These are phyloP conservation scores for Pseudorectes ferrugineus DNA, from an alignment of 2,113 vertebrate genomes.

Conservation along the genomic window DNA sequence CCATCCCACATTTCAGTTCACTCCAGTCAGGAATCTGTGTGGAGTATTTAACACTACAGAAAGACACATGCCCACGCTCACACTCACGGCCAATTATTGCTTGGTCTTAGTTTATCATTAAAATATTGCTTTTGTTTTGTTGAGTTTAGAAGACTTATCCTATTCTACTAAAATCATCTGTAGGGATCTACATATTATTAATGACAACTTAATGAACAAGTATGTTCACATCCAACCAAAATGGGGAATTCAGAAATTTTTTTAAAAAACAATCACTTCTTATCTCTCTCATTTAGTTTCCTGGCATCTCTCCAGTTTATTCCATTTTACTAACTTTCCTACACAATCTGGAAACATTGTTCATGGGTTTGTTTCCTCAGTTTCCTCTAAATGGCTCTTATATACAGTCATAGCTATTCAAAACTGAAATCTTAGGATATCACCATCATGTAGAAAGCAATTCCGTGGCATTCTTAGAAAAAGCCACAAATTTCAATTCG, in stretches of 20 bases:
- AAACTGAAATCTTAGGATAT: not conserved
- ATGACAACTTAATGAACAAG: not conserved
- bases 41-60: not conserved
- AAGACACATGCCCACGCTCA: fast-evolving
- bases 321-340: not conserved
- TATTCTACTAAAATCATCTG: not conserved
- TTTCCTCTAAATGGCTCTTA: not conserved
- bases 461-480: not conserved
- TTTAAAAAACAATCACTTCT: not conserved
- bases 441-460: not conserved
- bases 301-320: not conserved
- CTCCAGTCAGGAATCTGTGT: not conserved
- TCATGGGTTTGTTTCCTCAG: not conserved
- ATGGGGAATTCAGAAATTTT: not conserved
- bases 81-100: not conserved
- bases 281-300: not conserved
- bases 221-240: not conserved
- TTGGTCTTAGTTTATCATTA: not conserved
- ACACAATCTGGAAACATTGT: not conserved
- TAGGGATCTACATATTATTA: not conserved
- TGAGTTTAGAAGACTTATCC: not conserved
- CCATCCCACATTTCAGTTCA: not conserved
- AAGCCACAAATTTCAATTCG: not conserved
- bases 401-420: not conserved
- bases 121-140: not conserved